Evolutionary conservation across 2,113 vertebrate species (phyloP).

Genomic region (Mesocricetus auratus): DNA sequence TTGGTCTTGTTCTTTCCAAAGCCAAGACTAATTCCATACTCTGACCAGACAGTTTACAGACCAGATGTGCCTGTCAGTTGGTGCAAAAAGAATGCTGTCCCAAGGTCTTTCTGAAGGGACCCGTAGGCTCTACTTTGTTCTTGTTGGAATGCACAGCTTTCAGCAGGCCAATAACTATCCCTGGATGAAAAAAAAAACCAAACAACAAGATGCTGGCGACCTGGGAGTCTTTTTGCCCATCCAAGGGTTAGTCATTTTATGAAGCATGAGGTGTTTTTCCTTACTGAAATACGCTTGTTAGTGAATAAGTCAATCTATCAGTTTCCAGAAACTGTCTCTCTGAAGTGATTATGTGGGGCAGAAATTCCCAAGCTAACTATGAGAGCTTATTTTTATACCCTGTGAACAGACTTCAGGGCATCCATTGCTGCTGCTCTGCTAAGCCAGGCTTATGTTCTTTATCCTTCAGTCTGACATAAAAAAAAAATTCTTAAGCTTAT

Average conservation of each 20-base stretch:
- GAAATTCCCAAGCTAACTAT: background rate
- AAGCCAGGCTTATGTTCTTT: conserved; percentile 40
- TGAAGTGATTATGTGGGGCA: background rate
- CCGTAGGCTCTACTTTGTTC: fast-evolving
- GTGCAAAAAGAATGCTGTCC: background rate
- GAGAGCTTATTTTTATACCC: background rate
- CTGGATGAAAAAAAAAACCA: background rate
- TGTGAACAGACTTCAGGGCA: background rate
- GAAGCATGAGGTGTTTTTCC: background rate
- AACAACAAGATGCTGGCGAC: background rate
- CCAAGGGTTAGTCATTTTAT: background rate
- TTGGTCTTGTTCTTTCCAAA: background rate
- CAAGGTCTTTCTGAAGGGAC: background rate
- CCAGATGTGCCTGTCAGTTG: background rate
- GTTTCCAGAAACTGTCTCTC: background rate
- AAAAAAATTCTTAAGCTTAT: conserved; percentile 48
- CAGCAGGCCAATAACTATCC: background rate
- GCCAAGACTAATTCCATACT: background rate
- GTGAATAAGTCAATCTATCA: background rate
- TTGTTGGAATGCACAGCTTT: no score
- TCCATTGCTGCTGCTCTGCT: conserved; percentile 44
- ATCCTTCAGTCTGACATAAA: conserved; percentile 45
- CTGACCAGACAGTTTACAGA: background rate
- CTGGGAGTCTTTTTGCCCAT: background rate
- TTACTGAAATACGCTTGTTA: background rate